These are phyloP conservation scores for Nomada goodeniana DNA, from an alignment of 2,888 invertebrate species.

Conservation along the genomic window DNA sequence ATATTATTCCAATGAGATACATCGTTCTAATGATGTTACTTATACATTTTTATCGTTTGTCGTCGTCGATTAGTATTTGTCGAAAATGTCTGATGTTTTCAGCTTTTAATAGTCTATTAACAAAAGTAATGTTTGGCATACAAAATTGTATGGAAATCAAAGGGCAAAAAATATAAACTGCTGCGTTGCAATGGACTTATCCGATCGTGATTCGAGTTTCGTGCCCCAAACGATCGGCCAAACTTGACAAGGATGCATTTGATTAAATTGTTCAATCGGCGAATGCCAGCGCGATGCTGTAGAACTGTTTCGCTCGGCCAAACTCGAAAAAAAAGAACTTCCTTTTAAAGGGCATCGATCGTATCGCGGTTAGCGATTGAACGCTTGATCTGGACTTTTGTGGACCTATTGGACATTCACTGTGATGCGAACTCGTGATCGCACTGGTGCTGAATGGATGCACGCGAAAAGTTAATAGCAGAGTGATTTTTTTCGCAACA, in stretches of 20 bases:
- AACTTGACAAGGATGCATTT: slow-evolving; percentile 1
- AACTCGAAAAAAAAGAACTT: slow-evolving; percentile 34
- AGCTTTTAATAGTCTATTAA: no score
- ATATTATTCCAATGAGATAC: no score
- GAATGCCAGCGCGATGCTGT: slow-evolving; percentile 20
- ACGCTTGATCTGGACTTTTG: slow-evolving; percentile 26
- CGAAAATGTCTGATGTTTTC: no score
- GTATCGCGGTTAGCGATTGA: slow-evolving; percentile 43
- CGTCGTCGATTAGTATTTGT: no score
- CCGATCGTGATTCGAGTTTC: background rate
- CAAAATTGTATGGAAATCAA: no score
- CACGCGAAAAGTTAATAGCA: background rate
- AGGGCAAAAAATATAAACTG: background rate
- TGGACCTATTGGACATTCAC: background rate
- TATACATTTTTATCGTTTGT: no score
- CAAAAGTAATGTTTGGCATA: no score
- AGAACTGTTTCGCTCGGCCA: slow-evolving; percentile 23
- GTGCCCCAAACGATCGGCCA: background rate
- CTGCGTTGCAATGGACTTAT: background rate
- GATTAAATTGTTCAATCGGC: slow-evolving; percentile 30
- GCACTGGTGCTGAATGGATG: background rate
- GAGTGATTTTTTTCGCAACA: background rate
- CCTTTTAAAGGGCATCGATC: slow-evolving; percentile 50
- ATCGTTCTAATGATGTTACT: no score
- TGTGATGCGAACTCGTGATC: slow-evolving; percentile 7